Evolutionary conservation across 53 echinoderm and acorn worm species (phyloP).

Genomic region (Paracentrotus lividus): DNA sequence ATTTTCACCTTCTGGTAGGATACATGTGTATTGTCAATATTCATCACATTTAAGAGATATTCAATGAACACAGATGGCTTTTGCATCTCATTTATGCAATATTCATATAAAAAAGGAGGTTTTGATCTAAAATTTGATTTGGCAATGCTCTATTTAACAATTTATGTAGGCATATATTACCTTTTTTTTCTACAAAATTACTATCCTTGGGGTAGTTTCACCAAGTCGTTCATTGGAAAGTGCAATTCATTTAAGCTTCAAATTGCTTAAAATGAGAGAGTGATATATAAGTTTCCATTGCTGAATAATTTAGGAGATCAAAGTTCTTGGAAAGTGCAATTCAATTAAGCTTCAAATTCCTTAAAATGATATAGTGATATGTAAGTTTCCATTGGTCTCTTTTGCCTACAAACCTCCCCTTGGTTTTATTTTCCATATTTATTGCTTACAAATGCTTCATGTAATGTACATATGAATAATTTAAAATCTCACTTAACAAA

Average conservation of each 20-base stretch:
- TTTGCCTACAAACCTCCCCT: not conserved
- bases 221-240: too few species aligned
- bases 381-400: not conserved
- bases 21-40: not conserved
- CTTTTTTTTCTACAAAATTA: too few species aligned
- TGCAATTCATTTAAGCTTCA: not conserved
- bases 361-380: not conserved
- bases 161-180: not conserved
- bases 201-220: too few species aligned
- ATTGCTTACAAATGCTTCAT: not conserved
- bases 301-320: too few species aligned
- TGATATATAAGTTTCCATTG: not conserved
- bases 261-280: not conserved
- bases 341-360: not conserved
- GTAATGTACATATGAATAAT: not conserved
- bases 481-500: not conserved
- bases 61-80: not conserved
- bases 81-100: slow-evolving; percentile 29
- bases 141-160: not conserved
- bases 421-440: not conserved
- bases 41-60: not conserved
- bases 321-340: slow-evolving; percentile 2
- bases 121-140: not conserved
- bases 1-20: not conserved
- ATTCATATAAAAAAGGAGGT: not conserved